Conservation (phyloP, 2,797 vertebrate species). For the Heteromormyrus szaboi region DNA sequence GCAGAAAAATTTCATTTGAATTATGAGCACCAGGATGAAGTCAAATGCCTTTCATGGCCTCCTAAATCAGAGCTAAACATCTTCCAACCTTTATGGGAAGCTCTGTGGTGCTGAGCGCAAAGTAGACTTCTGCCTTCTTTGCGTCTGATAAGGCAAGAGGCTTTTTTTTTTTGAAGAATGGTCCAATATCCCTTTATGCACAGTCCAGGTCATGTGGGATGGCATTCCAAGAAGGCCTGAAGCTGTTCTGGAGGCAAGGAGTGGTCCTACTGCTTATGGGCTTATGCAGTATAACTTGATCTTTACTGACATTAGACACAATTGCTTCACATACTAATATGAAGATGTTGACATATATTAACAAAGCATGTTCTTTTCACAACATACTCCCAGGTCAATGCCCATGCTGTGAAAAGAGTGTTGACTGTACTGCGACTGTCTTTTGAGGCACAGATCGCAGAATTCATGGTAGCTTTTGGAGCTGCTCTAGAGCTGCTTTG, state of each 20-base stretch:
- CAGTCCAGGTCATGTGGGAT: not conserved
- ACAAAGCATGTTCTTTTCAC: not conserved
- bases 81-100: not conserved
- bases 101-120: not conserved
- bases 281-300: not conserved
- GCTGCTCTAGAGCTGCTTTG: not conserved
- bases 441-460: not conserved
- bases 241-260: not conserved
- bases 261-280: not conserved
- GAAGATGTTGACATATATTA: not conserved
- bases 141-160: not conserved
- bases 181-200: not conserved
- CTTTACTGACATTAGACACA: not conserved
- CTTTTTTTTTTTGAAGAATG: not conserved
- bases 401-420: not conserved
- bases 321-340: not conserved
- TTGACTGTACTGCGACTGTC: not conserved
- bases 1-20: not conserved
- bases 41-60: not conserved
- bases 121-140: not conserved
- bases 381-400: not conserved
- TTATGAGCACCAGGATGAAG: not conserved
- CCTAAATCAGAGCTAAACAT: not conserved
- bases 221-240: not conserved
- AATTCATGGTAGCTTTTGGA: not conserved